A percentile compares a stretch with the other conserved stretches of the same genome.
phyloP scores from a whole-genome alignment of 2,888 invertebrate species.

The Calliscelio sp. region DNA sequence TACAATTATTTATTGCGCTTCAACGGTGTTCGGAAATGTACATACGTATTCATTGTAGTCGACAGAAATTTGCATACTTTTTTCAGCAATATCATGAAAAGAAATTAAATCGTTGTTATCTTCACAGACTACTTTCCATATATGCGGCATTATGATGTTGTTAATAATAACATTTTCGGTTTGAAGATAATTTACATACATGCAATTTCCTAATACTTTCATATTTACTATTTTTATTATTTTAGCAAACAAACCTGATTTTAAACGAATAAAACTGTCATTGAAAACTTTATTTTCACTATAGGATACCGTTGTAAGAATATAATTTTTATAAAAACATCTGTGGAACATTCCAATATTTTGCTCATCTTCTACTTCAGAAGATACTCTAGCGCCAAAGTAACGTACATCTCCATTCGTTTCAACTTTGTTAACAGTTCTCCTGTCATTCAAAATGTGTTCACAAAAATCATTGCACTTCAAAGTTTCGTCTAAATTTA shows the following conservation, averaged over 20 bases:
- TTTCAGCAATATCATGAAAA: not conserved
- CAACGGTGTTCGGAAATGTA: no score
- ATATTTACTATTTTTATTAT: not conserved
- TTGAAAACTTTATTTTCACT: slow-evolving; percentile 16
- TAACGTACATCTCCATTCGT: not conserved
- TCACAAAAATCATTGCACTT: not conserved
- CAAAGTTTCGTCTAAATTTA: not conserved
- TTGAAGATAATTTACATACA: not conserved
- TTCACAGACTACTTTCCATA: not conserved
- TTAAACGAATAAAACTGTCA: slow-evolving; percentile 1
- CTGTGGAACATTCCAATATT: not conserved
- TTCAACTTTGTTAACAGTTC: not conserved
- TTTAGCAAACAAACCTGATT: not conserved
- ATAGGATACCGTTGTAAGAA: slow-evolving; percentile 10
- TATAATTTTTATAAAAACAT: slow-evolving; percentile 24
- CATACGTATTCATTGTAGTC: no score
- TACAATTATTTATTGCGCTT: no score
- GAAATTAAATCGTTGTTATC: not conserved
- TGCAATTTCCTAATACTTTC: not conserved
- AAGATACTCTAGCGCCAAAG: not conserved
- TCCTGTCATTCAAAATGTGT: not conserved
- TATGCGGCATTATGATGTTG: not conserved
- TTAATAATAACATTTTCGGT: not conserved
- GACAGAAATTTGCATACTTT: not conserved
- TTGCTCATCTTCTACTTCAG: not conserved